A percentile compares a stretch with the other conserved stretches of the same genome.
phyloP scores from a whole-genome alignment of 2,113 vertebrate species.

The Picathartes gymnocephalus region DNA sequence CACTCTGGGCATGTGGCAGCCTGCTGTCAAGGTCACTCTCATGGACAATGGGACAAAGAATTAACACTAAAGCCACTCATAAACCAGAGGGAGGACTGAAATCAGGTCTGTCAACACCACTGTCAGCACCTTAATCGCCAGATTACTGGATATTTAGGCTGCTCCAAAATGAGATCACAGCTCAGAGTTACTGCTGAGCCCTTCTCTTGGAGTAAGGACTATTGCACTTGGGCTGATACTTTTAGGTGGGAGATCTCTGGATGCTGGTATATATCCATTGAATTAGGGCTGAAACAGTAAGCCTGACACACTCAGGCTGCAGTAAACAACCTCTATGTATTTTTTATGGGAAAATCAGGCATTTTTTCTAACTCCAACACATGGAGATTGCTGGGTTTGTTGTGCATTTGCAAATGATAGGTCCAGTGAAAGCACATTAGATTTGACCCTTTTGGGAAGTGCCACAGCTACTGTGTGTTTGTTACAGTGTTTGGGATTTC shows the following conservation, averaged over 20 bases:
- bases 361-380: not conserved
- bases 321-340: not conserved
- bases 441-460: not conserved
- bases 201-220: not conserved
- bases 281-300: not conserved
- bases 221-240: not conserved
- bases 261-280: not conserved
- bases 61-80: not conserved
- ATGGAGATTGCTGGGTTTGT: not conserved
- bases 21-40: not conserved
- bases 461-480: not conserved
- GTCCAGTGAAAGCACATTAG: not conserved
- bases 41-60: not conserved
- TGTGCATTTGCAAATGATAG: not conserved
- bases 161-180: not conserved
- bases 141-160: not conserved
- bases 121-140: not conserved
- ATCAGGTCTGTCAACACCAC: not conserved
- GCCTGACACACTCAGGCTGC: not conserved
- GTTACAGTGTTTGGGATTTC: not conserved
- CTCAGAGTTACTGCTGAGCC: not conserved
- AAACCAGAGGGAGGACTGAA: not conserved
- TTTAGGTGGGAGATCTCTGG: not conserved
- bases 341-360: not conserved
- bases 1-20: not conserved